Conservation (phyloP, 2,888 invertebrate species). For the Branchipolynoe longqiensis region DNA sequence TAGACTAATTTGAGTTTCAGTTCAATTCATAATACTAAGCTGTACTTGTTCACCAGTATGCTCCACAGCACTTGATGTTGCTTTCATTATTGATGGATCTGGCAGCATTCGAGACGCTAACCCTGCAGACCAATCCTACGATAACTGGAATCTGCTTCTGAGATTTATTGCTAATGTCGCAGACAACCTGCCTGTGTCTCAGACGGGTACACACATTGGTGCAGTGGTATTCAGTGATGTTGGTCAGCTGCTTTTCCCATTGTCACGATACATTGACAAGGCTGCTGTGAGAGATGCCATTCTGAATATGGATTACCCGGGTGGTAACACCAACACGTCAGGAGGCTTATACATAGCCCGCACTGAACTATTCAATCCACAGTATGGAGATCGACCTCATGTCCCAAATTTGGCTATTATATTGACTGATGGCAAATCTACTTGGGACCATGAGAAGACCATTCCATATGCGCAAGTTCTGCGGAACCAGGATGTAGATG, state of each 20-base stretch:
- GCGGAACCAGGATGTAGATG: slow-evolving; percentile 21
- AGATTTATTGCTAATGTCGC: slow-evolving; percentile 46
- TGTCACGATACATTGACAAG: slow-evolving; percentile 1
- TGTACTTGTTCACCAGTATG: neutral
- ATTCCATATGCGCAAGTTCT: slow-evolving; percentile 55
- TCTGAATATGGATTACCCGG: slow-evolving; percentile 47
- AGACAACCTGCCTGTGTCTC: slow-evolving; percentile 10
- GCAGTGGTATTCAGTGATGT: slow-evolving; percentile 50
- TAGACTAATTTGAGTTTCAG: too few species aligned
- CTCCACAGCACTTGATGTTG: slow-evolving; percentile 50
- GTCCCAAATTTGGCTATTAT: slow-evolving; percentile 61
- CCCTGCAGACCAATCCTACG: slow-evolving; percentile 54
- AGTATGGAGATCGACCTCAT: slow-evolving; percentile 57
- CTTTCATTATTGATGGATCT: slow-evolving; percentile 62
- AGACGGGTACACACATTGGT: slow-evolving; percentile 45
- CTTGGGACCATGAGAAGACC: slow-evolving; percentile 4
- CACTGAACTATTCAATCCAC: slow-evolving; percentile 6
- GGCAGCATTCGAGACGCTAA: slow-evolving; percentile 62
- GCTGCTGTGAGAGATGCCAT: slow-evolving; percentile 17
- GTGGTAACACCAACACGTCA: slow-evolving; percentile 60
- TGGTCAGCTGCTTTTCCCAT: slow-evolving; percentile 48
- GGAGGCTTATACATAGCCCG: slow-evolving; percentile 55
- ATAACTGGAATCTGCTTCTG: slow-evolving; percentile 56
- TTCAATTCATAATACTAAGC: too few species aligned
- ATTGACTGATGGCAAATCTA: slow-evolving; percentile 62